Percentiles rank a stretch among this genome's conserved stretches.
Evolutionary conservation across 1,140 invertebrate species (phyloP).

Genomic region (Zaprionus ghesquierei): DNA sequence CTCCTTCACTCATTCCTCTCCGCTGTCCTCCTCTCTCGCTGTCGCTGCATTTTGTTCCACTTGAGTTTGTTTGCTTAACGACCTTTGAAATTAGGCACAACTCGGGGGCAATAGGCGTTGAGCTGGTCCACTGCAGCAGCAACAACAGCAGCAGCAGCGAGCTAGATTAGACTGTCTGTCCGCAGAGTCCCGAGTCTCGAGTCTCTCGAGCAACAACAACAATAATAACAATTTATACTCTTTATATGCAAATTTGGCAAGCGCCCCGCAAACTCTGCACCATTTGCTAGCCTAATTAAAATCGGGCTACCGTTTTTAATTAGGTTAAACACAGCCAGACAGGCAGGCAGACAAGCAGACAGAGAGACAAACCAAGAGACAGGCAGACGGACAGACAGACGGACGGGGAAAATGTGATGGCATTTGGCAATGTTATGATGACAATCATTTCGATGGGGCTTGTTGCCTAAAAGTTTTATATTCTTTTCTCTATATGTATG

Average conservation of each 20-base stretch:
- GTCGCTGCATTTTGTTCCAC: slow-evolving; percentile 75
- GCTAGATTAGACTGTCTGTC: slow-evolving; percentile 44
- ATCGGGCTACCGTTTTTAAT: slow-evolving; percentile 71
- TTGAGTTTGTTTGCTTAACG: slow-evolving; percentile 82
- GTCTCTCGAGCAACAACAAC: slow-evolving; percentile 5
- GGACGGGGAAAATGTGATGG: neutral
- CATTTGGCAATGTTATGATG: too few relatives aligned
- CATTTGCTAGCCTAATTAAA: slow-evolving; percentile 77
- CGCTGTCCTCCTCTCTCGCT: slow-evolving; percentile 12
- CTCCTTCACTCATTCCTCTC: slow-evolving; percentile 2
- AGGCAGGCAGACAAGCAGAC: neutral
- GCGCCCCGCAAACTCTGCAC: slow-evolving; percentile 28
- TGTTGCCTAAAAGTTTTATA: neutral
- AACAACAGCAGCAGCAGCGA: slow-evolving; percentile 39
- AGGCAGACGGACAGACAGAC: neutral
- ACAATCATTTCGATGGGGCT: neutral
- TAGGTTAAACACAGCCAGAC: slow-evolving; percentile 30
- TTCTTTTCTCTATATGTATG: neutral
- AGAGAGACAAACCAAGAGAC: neutral
- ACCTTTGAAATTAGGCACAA: slow-evolving; percentile 82
- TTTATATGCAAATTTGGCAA: slow-evolving; percentile 70
- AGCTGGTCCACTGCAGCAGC: slow-evolving; percentile 1
- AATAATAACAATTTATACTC: slow-evolving; percentile 69
- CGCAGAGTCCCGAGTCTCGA: slow-evolving; percentile 15
- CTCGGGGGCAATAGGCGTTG: slow-evolving; percentile 68